Percentiles rank a stretch among this genome's conserved stretches.
Evolutionary conservation across 2,888 invertebrate species (phyloP).

Genomic region (Drosophila nr. medialis): DNA sequence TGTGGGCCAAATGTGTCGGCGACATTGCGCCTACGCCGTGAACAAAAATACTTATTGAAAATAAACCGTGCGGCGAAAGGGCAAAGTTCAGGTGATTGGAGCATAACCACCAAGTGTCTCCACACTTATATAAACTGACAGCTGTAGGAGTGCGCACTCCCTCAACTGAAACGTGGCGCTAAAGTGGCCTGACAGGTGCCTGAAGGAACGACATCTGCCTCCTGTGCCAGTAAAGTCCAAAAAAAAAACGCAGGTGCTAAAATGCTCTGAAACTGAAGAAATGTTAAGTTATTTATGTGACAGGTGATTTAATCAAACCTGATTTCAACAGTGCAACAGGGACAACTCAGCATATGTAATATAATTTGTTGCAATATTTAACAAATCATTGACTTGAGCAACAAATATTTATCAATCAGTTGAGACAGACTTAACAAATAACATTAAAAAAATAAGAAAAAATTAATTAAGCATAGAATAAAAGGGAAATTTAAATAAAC

Average conservation of each 20-base stretch:
- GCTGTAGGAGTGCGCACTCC: neutral
- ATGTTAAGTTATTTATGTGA: slow-evolving; percentile 22
- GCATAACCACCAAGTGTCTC: neutral
- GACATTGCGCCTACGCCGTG: slow-evolving; percentile 38
- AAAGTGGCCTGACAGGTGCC: slow-evolving; percentile 43
- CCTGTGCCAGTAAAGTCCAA: neutral
- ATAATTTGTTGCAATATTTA: neutral
- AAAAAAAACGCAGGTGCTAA: neutral
- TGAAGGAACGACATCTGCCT: slow-evolving; percentile 9
- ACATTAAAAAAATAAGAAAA: neutral
- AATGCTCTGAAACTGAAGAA: slow-evolving; percentile 1
- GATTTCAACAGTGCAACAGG: neutral
- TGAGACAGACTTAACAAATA: neutral
- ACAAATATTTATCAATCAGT: neutral
- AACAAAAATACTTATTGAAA: slow-evolving; percentile 51
- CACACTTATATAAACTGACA: slow-evolving; percentile 17
- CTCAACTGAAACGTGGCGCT: slow-evolving; percentile 11
- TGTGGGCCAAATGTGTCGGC: slow-evolving; percentile 71
- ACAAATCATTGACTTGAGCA: neutral
- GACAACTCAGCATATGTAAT: neutral
- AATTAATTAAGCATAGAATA: neutral
- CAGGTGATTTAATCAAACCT: slow-evolving; percentile 32
- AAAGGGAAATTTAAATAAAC: too few relatives aligned
- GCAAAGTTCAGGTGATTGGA: slow-evolving; percentile 40
- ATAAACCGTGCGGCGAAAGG: slow-evolving; percentile 55